These are phyloP conservation scores for Oscheius onirici DNA, from an alignment of 2,888 invertebrate species.

Conservation along the genomic window DNA sequence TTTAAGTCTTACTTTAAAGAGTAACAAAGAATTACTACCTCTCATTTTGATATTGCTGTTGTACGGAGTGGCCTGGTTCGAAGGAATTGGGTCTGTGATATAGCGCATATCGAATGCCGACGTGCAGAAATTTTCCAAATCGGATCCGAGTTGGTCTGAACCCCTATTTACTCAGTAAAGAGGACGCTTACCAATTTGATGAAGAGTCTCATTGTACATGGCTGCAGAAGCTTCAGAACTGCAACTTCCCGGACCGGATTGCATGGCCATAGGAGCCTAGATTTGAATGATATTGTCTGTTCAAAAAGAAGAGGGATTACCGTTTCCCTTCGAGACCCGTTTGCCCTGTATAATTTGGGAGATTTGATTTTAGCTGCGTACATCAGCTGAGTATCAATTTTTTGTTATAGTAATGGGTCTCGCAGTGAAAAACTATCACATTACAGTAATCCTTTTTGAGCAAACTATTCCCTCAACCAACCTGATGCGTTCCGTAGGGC, in stretches of 20 bases:
- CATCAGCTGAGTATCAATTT: no score
- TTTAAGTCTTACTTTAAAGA: not conserved
- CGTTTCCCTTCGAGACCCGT: no score
- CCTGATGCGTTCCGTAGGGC: not conserved
- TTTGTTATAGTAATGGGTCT: no score
- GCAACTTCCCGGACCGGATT: not conserved
- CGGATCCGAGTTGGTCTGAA: slow-evolving; percentile 60
- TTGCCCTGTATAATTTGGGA: no score
- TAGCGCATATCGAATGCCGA: slow-evolving; percentile 15
- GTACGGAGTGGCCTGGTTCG: not conserved
- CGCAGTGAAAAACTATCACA: no score
- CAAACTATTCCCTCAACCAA: not conserved
- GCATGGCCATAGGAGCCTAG: no score
- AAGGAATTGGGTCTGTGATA: not conserved
- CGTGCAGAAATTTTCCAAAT: slow-evolving; percentile 55
- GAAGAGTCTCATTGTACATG: slow-evolving; percentile 55
- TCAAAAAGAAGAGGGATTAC: no score
- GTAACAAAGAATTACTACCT: not conserved
- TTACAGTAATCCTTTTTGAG: no score
- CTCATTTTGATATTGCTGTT: slow-evolving; percentile 4
- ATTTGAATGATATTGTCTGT: no score
- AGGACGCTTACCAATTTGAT: slow-evolving; percentile 50
- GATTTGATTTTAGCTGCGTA: no score
- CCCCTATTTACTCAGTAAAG: not conserved
- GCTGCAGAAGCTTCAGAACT: slow-evolving; percentile 41